Evolutionary conservation across 2,113 vertebrate genomes (phyloP).

Genomic region (Nesoenas mayeri): DNA sequence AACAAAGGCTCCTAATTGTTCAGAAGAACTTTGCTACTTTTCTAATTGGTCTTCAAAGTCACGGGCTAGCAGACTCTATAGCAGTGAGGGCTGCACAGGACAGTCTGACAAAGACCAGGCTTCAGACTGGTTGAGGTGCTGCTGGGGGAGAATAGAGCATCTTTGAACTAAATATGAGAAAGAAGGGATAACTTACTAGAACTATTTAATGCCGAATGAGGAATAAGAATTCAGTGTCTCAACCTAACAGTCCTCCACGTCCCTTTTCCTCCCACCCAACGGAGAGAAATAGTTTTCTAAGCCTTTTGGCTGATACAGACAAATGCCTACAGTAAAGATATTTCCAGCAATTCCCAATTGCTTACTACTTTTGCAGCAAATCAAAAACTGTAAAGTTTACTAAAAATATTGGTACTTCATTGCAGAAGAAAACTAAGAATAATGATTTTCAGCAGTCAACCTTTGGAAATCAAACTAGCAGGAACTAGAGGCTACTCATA

Average conservation of each 20-base stretch:
- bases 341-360: not conserved
- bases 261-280: not conserved
- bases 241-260: not conserved
- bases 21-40: not conserved
- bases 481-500: not conserved
- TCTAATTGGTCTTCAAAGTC: not conserved
- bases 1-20: constrained; percentile 29
- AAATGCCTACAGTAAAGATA: not conserved
- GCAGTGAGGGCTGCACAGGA: not conserved
- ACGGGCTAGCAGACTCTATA: not conserved
- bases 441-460: not conserved
- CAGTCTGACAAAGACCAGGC: not conserved
- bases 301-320: not conserved
- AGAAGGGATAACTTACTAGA: not conserved
- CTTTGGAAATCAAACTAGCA: not conserved
- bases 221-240: not conserved
- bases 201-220: not conserved
- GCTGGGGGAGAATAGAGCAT: not conserved
- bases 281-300: not conserved
- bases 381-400: not conserved
- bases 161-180: not conserved
- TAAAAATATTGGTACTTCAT: not conserved
- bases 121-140: not conserved
- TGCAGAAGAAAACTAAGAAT: not conserved
- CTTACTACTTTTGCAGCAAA: not conserved